A percentile compares a stretch with the other conserved stretches of the same genome.
phyloP scores from a whole-genome alignment of 2,888 invertebrate species.

The Teleogryllus oceanicus region DNA sequence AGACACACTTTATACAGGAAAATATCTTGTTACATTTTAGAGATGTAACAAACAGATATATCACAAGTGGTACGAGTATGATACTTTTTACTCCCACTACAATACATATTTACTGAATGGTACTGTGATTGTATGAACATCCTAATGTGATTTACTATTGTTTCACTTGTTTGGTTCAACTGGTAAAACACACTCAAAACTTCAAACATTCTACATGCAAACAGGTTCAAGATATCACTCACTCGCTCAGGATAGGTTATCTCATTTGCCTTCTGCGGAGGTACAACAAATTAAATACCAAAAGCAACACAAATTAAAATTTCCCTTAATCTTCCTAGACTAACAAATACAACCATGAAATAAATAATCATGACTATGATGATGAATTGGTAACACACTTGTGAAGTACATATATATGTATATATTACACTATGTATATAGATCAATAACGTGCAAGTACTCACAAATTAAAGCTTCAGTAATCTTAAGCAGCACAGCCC shows the following conservation, averaged over 20 bases:
- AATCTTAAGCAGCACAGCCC: constrained; percentile 18
- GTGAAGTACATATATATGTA: background rate
- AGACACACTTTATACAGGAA: constrained; percentile 10
- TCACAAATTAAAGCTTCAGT: constrained; percentile 7
- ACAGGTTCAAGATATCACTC: constrained; percentile 29
- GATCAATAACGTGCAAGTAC: background rate
- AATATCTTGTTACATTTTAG: background rate
- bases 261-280: background rate
- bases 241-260: constrained; percentile 21
- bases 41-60: background rate
- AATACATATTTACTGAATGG: background rate
- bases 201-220: constrained; percentile 30
- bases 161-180: constrained; percentile 8
- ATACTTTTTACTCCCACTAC: background rate
- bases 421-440: constrained; percentile 1
- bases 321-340: background rate
- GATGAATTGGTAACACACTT: constrained; percentile 18
- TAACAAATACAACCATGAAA: background rate
- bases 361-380: constrained; percentile 18
- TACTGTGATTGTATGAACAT: constrained; percentile 1
- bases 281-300: background rate
- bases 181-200: constrained; percentile 30
- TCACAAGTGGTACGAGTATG: constrained; percentile 18
- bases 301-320: constrained; percentile 6
- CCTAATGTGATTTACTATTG: constrained; percentile 10